Conservation (phyloP, 1,140 invertebrate genomes). For the Drosophila lacteicornis region DNA sequence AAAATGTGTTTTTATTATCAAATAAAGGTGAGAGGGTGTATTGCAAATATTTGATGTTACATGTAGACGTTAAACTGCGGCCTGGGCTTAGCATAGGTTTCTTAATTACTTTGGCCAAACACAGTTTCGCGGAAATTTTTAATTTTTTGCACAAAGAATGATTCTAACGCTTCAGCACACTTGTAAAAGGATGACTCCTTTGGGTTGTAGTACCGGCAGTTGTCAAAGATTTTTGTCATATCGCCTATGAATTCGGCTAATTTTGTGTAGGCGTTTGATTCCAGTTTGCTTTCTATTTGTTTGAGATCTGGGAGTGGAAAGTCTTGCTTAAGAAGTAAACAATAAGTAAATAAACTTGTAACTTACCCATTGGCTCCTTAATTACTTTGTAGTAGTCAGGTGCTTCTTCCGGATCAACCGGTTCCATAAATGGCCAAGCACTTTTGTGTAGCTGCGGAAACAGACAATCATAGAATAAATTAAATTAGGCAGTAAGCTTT, state of each 20-base stretch:
- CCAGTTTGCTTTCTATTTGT: slow-evolving; percentile 95
- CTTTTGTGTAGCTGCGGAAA: slow-evolving; percentile 91
- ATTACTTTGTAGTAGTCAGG: slow-evolving; percentile 99
- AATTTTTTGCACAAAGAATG: slow-evolving; percentile 97
- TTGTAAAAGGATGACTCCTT: slow-evolving; percentile 97
- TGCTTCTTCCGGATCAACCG: slow-evolving; percentile 97
- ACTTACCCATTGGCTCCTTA: slow-evolving; percentile 98
- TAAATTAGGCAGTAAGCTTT: not conserved
- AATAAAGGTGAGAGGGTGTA: not conserved
- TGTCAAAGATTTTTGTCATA: slow-evolving; percentile 99
- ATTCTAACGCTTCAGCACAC: slow-evolving; percentile 97
- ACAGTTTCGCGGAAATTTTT: slow-evolving; percentile 92
- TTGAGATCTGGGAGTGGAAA: slow-evolving; percentile 91
- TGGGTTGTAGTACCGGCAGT: slow-evolving; percentile 98
- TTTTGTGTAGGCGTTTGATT: slow-evolving; percentile 92
- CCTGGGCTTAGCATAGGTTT: slow-evolving; percentile 2
- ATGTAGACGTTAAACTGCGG: slow-evolving; percentile 16
- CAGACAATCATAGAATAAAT: not conserved
- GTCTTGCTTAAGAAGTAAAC: not conserved
- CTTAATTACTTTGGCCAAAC: slow-evolving; percentile 70
- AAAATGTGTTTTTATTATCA: not conserved
- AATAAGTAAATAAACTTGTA: too few relatives aligned
- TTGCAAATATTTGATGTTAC: slow-evolving; percentile 1
- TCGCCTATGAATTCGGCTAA: slow-evolving; percentile 98
- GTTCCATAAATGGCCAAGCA: slow-evolving; percentile 98